These are phyloP conservation scores for Callipepla squamata DNA, from an alignment of 2,113 vertebrate genomes.

Conservation along the genomic window DNA sequence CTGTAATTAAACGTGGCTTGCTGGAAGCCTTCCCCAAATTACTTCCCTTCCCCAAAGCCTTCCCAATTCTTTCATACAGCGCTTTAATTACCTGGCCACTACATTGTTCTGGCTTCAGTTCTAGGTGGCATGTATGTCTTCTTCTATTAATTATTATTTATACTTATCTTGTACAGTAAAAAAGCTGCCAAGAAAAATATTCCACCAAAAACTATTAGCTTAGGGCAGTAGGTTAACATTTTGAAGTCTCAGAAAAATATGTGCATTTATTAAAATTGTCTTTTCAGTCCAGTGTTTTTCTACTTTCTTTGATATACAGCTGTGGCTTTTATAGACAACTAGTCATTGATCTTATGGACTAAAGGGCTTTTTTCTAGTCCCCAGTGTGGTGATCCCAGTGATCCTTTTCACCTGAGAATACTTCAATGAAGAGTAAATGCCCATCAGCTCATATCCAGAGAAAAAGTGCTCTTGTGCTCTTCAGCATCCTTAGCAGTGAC, in stretches of 20 bases:
- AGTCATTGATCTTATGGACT: not conserved
- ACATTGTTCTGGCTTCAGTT: not conserved
- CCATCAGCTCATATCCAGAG: no score
- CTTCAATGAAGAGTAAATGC: no score
- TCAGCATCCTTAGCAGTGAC: no score
- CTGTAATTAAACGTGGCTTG: not conserved
- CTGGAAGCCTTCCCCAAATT: not conserved
- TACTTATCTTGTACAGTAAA: not conserved
- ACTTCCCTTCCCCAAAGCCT: not conserved
- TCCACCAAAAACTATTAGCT: not conserved
- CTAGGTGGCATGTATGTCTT: not conserved
- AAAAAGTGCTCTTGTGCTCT: no score
- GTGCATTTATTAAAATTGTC: accelerated
- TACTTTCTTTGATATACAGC: not conserved
- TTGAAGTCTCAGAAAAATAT: not conserved
- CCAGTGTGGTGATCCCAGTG: not conserved
- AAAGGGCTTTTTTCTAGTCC: not conserved
- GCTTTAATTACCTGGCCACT: not conserved
- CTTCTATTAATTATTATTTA: not conserved
- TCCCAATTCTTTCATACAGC: not conserved
- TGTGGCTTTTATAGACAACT: accelerated
- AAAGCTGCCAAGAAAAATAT: not conserved
- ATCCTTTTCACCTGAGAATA: no score
- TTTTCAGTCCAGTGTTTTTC: not conserved
- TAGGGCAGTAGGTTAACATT: not conserved